Evolutionary conservation across 2,113 vertebrate species (phyloP).

Genomic region (Zosterops pallidus): DNA sequence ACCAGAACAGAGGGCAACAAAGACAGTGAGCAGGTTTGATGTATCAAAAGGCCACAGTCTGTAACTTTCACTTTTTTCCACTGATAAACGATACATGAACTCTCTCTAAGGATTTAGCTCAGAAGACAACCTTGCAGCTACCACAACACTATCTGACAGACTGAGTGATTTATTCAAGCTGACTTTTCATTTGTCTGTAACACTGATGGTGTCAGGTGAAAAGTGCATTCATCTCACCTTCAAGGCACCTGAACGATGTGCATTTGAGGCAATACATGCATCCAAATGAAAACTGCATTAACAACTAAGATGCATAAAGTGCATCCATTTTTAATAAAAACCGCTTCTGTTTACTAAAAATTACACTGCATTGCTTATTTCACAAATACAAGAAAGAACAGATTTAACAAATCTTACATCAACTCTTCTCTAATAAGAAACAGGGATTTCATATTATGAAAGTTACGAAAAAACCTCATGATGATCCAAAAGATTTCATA

Average conservation of each 20-base stretch:
- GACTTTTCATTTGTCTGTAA: neutral
- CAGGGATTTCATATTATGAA: neutral
- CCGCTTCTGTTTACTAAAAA: neutral
- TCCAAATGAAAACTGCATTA: neutral
- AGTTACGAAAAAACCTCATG: neutral
- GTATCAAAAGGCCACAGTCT: accelerated
- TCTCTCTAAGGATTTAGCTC: neutral
- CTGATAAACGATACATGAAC: neutral
- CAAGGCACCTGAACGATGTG: neutral
- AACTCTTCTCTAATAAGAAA: neutral
- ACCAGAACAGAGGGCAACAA: neutral
- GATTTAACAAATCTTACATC: neutral
- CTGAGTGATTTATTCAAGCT: neutral
- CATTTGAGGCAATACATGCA: neutral
- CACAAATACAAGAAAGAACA: neutral
- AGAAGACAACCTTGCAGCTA: neutral
- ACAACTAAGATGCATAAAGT: neutral
- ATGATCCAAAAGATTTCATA: neutral
- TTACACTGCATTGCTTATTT: neutral
- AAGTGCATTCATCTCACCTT: neutral
- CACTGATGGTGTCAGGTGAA: neutral
- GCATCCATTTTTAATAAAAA: neutral
- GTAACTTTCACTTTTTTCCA: neutral
- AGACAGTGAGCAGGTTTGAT: neutral
- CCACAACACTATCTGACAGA: neutral